Evolutionary conservation across 2,113 vertebrate genomes (phyloP).

Genomic region (Aepyceros melampus): DNA sequence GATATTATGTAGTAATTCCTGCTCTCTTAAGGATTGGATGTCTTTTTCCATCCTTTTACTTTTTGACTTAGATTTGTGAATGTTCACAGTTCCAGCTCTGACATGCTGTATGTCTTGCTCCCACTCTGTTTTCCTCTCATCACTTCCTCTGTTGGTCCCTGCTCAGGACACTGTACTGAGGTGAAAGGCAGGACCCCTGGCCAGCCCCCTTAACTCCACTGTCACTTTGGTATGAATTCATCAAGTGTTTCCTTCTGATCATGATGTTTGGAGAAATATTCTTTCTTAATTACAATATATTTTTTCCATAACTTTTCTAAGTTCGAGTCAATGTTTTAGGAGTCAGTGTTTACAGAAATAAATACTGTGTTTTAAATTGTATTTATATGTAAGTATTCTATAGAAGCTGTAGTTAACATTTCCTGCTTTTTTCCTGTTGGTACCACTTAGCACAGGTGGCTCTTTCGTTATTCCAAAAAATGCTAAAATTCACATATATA

Average conservation of each 20-base stretch:
- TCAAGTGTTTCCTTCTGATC: background rate
- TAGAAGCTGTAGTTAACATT: background rate
- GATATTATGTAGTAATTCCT: background rate
- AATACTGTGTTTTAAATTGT: background rate
- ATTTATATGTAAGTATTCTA: background rate
- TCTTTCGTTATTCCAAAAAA: background rate
- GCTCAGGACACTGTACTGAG: background rate
- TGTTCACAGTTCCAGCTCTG: background rate
- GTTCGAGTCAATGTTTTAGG: background rate
- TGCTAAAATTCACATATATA: background rate
- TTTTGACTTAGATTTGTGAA: background rate
- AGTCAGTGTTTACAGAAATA: background rate
- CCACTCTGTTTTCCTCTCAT: background rate
- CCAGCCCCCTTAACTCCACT: background rate
- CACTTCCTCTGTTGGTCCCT: background rate
- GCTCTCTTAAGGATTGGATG: background rate
- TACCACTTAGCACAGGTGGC: background rate
- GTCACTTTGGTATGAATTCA: background rate
- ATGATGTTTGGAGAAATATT: background rate
- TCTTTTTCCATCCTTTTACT: background rate
- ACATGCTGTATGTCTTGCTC: background rate
- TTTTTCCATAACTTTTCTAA: background rate
- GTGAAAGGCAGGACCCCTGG: background rate
- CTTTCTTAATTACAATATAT: background rate
- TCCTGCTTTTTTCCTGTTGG: background rate